Evolutionary conservation across 2,113 vertebrate species (phyloP), one percentile per base, ranked within the genome.

Genomic region (Gulo gulo): DNA sequence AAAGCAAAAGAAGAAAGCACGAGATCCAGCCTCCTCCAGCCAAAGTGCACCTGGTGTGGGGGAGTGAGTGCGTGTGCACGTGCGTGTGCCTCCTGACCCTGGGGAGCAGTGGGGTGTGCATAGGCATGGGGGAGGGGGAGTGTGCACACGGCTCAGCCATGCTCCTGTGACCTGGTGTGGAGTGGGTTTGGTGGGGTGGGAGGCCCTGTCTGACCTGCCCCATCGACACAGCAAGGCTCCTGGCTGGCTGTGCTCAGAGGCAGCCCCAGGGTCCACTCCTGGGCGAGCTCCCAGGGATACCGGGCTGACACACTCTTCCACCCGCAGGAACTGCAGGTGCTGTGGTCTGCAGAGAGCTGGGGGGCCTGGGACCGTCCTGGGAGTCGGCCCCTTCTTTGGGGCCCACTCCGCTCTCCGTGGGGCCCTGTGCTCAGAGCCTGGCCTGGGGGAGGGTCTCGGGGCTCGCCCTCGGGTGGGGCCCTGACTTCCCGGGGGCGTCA

Each of bases 11-110:
- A 21, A n/a, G 23, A 26, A 21, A 83, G 71, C 36, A 8, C 12
- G 24, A 24, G 7, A 31, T 21, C 45, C 13, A 1, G 24, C 47
- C 24, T 45, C 39, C 69, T 67, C 21, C 15, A 12, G 16, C 45
- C 26, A 2, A 31, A 7, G 26, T 31, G 52, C 21, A 45, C 39
- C 3, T 29, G 59, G 2, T 4, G 16, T 8, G 34, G 45, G 39
- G 39, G 4, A 14, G 71, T 0, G 8, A 7, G 26, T 39, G n/a
- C 12, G 20, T 34, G 59, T 29, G 71, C 26, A n/a, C 0, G 0
- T 5, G 4, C 12, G 26, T 55, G 36, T n/a, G 34, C 65, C 65
- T 16, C 65, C 4, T 31, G 1, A 6, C 26, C 34, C 45, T 23
- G 52, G 29, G n/a, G 15, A 52, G 26, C 42, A 29, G 73, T 45